Evolutionary conservation across 2,113 vertebrate genomes (phyloP).

Genomic region (Pantherophis guttatus): DNA sequence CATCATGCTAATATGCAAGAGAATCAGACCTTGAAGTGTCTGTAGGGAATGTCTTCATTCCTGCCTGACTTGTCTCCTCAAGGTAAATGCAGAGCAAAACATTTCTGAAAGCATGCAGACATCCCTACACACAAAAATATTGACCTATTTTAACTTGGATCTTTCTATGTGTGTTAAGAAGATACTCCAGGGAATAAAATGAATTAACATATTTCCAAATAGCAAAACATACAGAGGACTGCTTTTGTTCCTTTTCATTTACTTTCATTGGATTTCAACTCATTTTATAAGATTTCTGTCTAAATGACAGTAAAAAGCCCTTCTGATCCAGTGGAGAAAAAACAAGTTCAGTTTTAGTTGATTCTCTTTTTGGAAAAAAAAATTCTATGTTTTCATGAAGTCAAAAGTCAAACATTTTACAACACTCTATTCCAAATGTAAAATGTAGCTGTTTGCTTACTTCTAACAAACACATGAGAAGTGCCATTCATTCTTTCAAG

Average conservation of each 20-base stretch:
- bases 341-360: neutral
- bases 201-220: constrained; percentile 58
- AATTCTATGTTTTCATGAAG: neutral
- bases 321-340: neutral
- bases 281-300: constrained; percentile 3
- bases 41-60: constrained; percentile 58
- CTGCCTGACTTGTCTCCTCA: constrained; percentile 56
- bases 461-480: constrained; percentile 59
- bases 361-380: neutral
- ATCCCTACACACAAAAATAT: constrained; percentile 42
- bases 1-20: constrained; percentile 61
- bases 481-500: constrained; percentile 67
- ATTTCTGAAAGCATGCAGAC: constrained; percentile 57
- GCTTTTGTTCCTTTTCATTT: neutral
- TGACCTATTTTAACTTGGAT: constrained; percentile 67
- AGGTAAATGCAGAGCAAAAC: constrained; percentile 59
- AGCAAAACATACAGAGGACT: neutral
- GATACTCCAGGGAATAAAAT: constrained; percentile 55
- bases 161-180: constrained; percentile 54
- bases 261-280: neutral
- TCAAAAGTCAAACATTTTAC: neutral
- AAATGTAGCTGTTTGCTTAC: constrained; percentile 53
- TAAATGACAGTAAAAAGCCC: neutral
- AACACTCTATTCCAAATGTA: constrained; percentile 32
- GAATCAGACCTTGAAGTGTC: constrained; percentile 55